Percentiles rank a stretch among this genome's conserved stretches.
phyloP scores from a whole-genome alignment of 2,113 vertebrate species.

The Myxocyprinus asiaticus region DNA sequence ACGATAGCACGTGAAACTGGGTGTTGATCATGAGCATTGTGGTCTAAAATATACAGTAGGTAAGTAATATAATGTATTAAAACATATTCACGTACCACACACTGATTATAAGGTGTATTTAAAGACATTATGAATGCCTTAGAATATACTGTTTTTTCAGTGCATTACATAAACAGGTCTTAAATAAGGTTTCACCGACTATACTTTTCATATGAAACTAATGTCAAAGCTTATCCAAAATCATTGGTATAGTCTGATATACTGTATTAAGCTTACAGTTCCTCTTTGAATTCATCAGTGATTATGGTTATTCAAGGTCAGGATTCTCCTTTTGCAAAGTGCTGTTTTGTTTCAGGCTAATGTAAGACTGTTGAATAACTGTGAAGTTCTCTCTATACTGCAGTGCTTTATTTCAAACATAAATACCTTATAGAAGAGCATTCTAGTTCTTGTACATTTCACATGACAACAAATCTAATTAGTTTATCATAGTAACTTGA shows the following conservation, averaged over 20 bases:
- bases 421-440: no score
- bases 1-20: no score
- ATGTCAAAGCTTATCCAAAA: neutral
- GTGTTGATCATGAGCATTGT: no score
- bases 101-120: no score
- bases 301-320: neutral
- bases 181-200: no score
- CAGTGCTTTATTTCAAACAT: no score
- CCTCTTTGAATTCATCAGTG: neutral
- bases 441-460: neutral
- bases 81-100: no score
- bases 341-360: neutral
- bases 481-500: constrained; percentile 38
- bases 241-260: neutral
- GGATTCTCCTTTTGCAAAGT: neutral
- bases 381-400: neutral
- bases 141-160: no score
- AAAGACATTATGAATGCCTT: no score
- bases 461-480: constrained; percentile 16
- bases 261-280: neutral
- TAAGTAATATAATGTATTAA: no score
- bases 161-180: neutral
- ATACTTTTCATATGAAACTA: neutral
- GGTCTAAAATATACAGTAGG: no score
- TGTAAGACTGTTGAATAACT: neutral